These are phyloP conservation scores for Leptopterna dolabrata DNA, from an alignment of 2,888 invertebrate genomes.

Conservation along the genomic window DNA sequence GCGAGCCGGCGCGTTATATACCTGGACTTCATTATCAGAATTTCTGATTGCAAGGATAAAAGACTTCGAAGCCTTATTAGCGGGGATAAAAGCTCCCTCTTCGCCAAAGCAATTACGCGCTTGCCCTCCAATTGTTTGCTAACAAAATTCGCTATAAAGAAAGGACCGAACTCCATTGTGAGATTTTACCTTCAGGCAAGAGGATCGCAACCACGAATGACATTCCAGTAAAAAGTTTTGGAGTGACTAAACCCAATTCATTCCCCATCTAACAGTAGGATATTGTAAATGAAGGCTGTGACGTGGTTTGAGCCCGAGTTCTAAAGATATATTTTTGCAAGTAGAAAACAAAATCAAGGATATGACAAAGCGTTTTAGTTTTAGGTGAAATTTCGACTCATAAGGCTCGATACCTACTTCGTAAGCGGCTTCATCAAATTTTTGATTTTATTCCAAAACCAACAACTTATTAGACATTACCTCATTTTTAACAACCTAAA, in stretches of 20 bases:
- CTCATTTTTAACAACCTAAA: no score
- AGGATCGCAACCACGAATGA: neutral
- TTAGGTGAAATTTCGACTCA: no score
- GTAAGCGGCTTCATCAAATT: no score
- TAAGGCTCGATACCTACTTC: no score
- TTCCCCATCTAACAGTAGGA: no score
- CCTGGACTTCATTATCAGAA: neutral
- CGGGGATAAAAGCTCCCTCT: neutral
- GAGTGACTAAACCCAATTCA: neutral
- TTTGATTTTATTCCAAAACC: no score
- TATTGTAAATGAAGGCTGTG: no score
- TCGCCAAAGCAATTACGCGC: neutral
- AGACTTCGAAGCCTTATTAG: neutral
- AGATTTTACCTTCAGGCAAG: neutral
- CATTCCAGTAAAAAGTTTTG: neutral
- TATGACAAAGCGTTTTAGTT: no score
- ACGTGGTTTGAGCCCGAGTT: no score
- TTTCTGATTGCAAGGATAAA: neutral
- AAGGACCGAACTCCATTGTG: neutral
- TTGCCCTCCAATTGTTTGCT: slow-evolving; percentile 1
- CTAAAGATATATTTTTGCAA: no score
- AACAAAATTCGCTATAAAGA: neutral
- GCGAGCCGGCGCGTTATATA: neutral
- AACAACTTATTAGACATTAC: no score
- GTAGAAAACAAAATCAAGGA: no score